Evolutionary conservation across 2,888 invertebrate genomes (phyloP), one percentile per base, ranked within the genome.

Genomic region (Cephus runcator): DNA sequence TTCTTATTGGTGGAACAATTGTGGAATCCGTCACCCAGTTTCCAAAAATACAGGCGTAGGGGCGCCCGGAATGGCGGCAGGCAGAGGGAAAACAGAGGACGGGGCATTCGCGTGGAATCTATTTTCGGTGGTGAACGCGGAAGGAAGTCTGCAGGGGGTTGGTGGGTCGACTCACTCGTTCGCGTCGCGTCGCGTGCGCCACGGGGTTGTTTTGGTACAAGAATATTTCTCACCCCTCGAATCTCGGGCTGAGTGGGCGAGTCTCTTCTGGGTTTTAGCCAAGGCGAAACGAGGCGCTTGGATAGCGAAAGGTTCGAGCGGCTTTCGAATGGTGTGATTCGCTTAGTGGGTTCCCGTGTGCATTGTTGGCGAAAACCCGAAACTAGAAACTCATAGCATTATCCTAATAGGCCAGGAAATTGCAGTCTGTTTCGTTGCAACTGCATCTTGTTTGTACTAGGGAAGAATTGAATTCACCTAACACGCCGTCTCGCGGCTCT

Each of bases 151-250:
- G 77, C 79, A 79, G 79, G 81, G 82, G 80, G 83, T 82, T 81
- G 81, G 78, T 80, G 77, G 81, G 81, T 82, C 78, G 78, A 76
- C 71, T 15, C 31, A 15, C 30, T 69, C 69, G 33, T 30, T 69
- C 69, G 69, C n/a, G 34, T 69, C 75, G 73, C 77, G 80, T 78
- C 79, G 79, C 79, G 81, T 79, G 81, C 81, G 80, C 73, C 75
- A 80, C 78, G 81, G 84, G 85, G 82, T 85, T 86, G 85, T 85
- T 85, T 85, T 81, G 80, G 84, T 85, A 81, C 82, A 74, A 79
- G 82, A 85, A 84, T 85, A 84, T 84, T 81, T 78, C 79, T 80
- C 80, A 77, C 82, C 78, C 79, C 69, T 73, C 78, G 31, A 34
- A 76, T 68, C 31, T 36, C 34, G 78, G 78, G 78, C 75, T 69